Percentiles rank a stretch among this genome's conserved stretches.
phyloP scores from a whole-genome alignment of 30 jellyfish, hydroid and myxozoan genomes.

The Hydra vulgaris region DNA sequence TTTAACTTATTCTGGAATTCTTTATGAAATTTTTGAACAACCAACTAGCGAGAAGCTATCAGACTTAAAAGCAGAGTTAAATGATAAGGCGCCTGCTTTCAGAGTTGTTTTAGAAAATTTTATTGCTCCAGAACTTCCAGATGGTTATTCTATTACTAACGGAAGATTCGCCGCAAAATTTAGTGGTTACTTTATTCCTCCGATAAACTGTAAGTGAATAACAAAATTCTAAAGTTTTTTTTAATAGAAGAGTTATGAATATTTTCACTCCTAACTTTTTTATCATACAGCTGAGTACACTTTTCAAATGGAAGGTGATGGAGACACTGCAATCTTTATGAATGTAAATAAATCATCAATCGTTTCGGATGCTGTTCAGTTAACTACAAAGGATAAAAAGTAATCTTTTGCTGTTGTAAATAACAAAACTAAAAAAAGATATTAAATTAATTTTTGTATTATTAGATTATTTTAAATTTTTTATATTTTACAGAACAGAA shows the following conservation, averaged over 20 bases:
- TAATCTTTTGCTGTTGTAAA: too few species aligned
- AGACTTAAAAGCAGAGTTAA: constrained; percentile 28
- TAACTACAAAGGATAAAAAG: background rate
- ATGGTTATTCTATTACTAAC: constrained; percentile 19
- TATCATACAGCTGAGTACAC: constrained; percentile 11
- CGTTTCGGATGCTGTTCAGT: constrained; percentile 2
- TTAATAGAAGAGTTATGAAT: background rate
- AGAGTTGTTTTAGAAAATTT: constrained; percentile 15
- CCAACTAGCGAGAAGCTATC: constrained; percentile 26
- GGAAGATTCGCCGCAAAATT: constrained; percentile 67
- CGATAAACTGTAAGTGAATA: constrained; percentile 35
- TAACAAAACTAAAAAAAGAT: too few species aligned
- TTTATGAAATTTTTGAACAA: constrained; percentile 44
- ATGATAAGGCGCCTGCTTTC: constrained; percentile 20
- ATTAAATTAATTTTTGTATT: too few species aligned
- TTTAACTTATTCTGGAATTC: constrained; percentile 65
- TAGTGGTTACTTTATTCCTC: constrained; percentile 79
- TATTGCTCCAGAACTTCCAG: constrained; percentile 42
- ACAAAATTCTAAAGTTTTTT: background rate
- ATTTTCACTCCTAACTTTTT: background rate
- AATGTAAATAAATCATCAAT: constrained; percentile 11
- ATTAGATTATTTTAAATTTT: too few species aligned
- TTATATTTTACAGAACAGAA: background rate
- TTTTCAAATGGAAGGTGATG: background rate
- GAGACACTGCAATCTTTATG: constrained; percentile 16